Evolutionary conservation across 2,113 vertebrate species (phyloP), one percentile per base, ranked within the genome.

Genomic region (Thomomys bottae): DNA sequence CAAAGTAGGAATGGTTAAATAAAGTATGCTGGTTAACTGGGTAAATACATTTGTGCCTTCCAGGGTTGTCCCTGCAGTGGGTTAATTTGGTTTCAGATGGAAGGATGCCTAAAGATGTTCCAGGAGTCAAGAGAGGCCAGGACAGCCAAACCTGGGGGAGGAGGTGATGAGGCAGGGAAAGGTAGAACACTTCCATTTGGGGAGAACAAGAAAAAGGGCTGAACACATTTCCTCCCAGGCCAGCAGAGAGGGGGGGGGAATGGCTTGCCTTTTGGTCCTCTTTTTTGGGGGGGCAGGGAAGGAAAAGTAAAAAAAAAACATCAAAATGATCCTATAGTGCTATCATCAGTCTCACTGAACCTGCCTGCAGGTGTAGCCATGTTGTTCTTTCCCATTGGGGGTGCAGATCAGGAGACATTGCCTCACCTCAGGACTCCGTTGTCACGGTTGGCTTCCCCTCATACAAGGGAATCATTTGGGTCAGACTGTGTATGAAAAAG

Each of bases 1-100:
- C 77, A 89, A 96, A 96, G 94, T 71, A 90, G 88, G 70, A 96
- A 91, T 30, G 94, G 96, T 97, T 97, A 97, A 96, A 95, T 90
- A 76, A 93, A 97, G 78, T 79, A 84, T 64, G 85, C 87, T 92
- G 95, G 92, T 97, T 97, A 97, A 96, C 96, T 72, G 75, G 93
- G 85, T 84, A 97, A 96, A 96, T 94, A 94, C 83, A 94, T 95
- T 95, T 95, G 90, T 86, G 92, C 93, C 96, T 45, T 95, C 85
- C 93, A 86, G 96, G 92, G 96, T 88, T 90, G 86, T 93, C 71
- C 93, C 64, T 17, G 57, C 54, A 85, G 89, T 92, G 87, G 94
- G 95, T 97, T 97, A 96, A 95, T 96, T 96, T 92, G 77, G 87
- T 95, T 97, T 97, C 96, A 94, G 88, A 96, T 84, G 87, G 88